Percentiles rank a stretch among this genome's conserved stretches.
Conservation (phyloP, 1,140 invertebrate species). For the Drosophila arawakana region DNA sequence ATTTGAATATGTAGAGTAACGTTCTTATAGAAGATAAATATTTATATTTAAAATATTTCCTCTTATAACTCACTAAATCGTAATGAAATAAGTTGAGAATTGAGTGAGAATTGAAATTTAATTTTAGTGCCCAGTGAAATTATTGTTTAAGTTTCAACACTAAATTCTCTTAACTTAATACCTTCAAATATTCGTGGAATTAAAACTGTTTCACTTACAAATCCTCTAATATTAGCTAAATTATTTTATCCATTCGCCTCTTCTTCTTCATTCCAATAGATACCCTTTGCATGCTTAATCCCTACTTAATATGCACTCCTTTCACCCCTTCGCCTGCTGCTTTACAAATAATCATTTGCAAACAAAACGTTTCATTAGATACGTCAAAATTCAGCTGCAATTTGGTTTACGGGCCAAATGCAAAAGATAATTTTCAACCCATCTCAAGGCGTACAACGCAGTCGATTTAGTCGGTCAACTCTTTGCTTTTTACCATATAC, state of each 20-base stretch:
- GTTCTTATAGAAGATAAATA: too few species aligned
- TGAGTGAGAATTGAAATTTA: too few species aligned
- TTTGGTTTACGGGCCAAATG: conserved; percentile 18
- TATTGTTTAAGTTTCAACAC: too few species aligned
- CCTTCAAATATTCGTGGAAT: too few species aligned
- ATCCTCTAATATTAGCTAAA: not conserved
- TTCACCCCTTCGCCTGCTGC: conserved; percentile 6
- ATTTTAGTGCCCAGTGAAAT: too few species aligned
- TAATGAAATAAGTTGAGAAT: too few species aligned
- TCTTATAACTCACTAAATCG: too few species aligned
- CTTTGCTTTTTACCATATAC: conserved; percentile 74
- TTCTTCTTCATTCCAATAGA: not conserved
- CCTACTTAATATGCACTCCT: conserved; percentile 17
- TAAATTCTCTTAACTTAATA: too few species aligned
- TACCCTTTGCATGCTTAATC: conserved; percentile 14
- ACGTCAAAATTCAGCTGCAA: conserved; percentile 47
- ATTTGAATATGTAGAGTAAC: too few species aligned
- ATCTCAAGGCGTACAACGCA: not conserved
- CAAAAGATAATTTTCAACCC: conserved; percentile 34
- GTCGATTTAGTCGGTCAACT: conserved; percentile 59
- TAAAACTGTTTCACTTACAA: too few species aligned
- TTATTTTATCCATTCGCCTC: not conserved
- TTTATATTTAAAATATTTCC: too few species aligned
- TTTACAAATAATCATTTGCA: conserved; percentile 43
- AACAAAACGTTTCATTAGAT: conserved; percentile 67